Percentiles rank a stretch among this genome's conserved stretches.
Conservation (phyloP, 2,888 invertebrate species). For the Drosophila mayaguana region DNA sequence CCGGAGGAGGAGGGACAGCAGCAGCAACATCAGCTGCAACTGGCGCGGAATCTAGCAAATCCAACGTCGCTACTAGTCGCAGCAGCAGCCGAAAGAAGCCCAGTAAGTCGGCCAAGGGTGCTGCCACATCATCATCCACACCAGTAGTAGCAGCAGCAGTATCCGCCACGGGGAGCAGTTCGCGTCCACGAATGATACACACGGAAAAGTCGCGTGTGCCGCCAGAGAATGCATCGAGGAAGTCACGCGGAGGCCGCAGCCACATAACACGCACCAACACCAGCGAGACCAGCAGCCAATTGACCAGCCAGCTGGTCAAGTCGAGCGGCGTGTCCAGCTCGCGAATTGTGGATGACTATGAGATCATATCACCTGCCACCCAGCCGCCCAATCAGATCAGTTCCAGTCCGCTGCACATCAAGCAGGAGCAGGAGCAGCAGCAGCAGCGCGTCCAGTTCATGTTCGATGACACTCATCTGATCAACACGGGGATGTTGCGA, state of each 20-base stretch:
- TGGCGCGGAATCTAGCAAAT: slow-evolving; percentile 16
- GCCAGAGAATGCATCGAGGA: slow-evolving; percentile 85
- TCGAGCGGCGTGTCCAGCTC: slow-evolving; percentile 51
- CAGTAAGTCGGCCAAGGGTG: slow-evolving; percentile 39
- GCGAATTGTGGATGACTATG: slow-evolving; percentile 82
- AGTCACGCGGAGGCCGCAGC: slow-evolving; percentile 87
- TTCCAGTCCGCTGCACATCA: slow-evolving; percentile 82
- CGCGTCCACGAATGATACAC: slow-evolving; percentile 91
- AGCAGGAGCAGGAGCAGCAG: slow-evolving; percentile 74
- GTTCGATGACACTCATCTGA: slow-evolving; percentile 83
- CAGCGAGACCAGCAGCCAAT: slow-evolving; percentile 53
- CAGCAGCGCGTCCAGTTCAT: slow-evolving; percentile 75
- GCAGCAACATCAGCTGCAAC: background rate
- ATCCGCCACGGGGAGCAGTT: slow-evolving; percentile 72
- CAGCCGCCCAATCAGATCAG: slow-evolving; percentile 83
- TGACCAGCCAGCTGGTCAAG: slow-evolving; percentile 57
- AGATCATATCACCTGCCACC: slow-evolving; percentile 81
- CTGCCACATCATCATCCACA: slow-evolving; percentile 31
- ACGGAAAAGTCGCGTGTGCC: slow-evolving; percentile 88
- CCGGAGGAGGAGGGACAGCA: slow-evolving; percentile 32
- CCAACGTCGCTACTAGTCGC: slow-evolving; percentile 48
- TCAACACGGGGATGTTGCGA: slow-evolving; percentile 80
- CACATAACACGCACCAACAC: slow-evolving; percentile 84
- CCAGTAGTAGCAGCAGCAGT: slow-evolving; percentile 7
- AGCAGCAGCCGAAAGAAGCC: slow-evolving; percentile 47